Conservation (phyloP, 1,140 invertebrate genomes). For the Brachionus paranguensis region DNA sequence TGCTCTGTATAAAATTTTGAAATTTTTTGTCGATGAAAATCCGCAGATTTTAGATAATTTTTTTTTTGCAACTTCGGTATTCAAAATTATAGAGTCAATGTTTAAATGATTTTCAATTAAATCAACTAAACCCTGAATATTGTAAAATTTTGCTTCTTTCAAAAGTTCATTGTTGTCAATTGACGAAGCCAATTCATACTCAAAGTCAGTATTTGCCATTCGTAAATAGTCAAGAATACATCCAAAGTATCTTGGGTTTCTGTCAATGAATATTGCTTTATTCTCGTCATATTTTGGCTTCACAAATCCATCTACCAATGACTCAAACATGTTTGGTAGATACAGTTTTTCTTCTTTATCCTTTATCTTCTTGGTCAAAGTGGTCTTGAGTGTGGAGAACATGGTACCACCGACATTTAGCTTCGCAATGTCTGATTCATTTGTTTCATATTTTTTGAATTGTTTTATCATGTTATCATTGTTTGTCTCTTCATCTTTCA, state of each 20-base stretch:
- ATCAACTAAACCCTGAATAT: slow-evolving; percentile 1
- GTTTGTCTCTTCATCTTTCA: neutral
- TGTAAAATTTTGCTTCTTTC: slow-evolving; percentile 21
- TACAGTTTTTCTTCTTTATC: neutral
- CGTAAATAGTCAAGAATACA: slow-evolving; percentile 18
- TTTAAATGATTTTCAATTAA: neutral
- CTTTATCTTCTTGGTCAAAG: neutral
- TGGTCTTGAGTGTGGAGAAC: neutral
- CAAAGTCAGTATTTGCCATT: neutral
- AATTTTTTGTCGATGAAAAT: neutral
- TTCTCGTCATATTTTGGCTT: neutral
- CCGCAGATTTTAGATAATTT: neutral
- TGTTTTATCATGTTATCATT: neutral
- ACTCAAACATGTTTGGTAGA: neutral
- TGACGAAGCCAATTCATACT: neutral
- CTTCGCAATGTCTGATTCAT: neutral
- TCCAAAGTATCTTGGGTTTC: neutral
- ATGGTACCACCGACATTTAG: neutral
- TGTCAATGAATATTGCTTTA: slow-evolving; percentile 11
- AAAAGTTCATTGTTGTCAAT: neutral
- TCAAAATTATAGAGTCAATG: neutral
- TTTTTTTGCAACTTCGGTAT: neutral
- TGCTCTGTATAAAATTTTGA: neutral
- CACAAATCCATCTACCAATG: neutral
- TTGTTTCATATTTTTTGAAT: slow-evolving; percentile 5